Evolutionary conservation across 2,888 invertebrate genomes (phyloP).

Genomic region (Yponomeuta plumbellus): DNA sequence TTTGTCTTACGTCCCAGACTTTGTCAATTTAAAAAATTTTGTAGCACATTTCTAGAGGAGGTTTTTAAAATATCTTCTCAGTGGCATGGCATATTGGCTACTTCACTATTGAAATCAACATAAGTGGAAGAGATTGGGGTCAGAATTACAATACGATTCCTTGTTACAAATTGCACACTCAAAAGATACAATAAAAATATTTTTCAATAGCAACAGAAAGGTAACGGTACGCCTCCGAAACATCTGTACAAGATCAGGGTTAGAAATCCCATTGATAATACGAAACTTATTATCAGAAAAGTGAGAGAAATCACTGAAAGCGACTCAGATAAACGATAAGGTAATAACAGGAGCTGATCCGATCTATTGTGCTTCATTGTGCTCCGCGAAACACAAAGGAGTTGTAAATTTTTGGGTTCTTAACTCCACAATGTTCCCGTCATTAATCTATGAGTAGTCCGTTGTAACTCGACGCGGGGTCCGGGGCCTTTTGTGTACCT

Average conservation of each 20-base stretch:
- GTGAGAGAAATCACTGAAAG: slow-evolving; percentile 59
- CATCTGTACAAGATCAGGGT: slow-evolving; percentile 54
- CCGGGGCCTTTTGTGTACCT: slow-evolving; percentile 64
- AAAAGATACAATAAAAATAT: not conserved
- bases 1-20: not conserved
- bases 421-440: slow-evolving; percentile 71
- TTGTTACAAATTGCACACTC: slow-evolving; percentile 6
- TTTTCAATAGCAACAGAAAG: not conserved
- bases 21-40: not conserved
- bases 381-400: slow-evolving; percentile 57
- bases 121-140: not conserved
- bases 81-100: not conserved
- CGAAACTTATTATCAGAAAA: slow-evolving; percentile 63
- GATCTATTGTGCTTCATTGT: slow-evolving; percentile 68
- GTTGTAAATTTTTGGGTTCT: slow-evolving; percentile 76
- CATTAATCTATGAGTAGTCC: slow-evolving; percentile 67
- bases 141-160: not conserved
- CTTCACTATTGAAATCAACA: not conserved
- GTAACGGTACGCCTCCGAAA: slow-evolving; percentile 66
- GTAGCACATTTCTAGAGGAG: not conserved
- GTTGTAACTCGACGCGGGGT: slow-evolving; percentile 70
- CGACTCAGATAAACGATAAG: slow-evolving; percentile 65
- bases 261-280: slow-evolving; percentile 54
- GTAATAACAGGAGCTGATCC: slow-evolving; percentile 73
- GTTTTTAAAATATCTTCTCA: too few species aligned